Evolutionary conservation across 1,140 invertebrate genomes (phyloP).

Genomic region (Monomorium pharaonis): DNA sequence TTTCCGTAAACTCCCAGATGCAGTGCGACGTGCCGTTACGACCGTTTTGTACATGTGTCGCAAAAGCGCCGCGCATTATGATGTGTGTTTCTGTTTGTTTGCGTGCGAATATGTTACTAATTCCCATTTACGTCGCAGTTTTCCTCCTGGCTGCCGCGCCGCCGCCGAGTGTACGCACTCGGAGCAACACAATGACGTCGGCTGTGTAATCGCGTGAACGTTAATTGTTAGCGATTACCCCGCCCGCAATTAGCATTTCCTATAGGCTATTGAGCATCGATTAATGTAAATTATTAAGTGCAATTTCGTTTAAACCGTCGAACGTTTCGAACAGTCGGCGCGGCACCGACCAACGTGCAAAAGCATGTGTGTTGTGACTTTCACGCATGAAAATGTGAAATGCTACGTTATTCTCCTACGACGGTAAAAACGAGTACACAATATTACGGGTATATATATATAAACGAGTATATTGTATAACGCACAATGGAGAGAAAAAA

Average conservation of each 20-base stretch:
- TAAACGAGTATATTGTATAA: too few species aligned
- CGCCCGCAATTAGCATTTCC: slow-evolving; percentile 69
- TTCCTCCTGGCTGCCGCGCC: slow-evolving; percentile 38
- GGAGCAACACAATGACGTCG: slow-evolving; percentile 59
- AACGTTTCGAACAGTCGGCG: slow-evolving; percentile 35
- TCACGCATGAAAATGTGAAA: slow-evolving; percentile 1
- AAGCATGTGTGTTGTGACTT: neutral
- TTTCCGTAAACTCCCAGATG: slow-evolving; percentile 6
- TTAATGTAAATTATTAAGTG: slow-evolving; percentile 70
- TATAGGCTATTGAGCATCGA: slow-evolving; percentile 70
- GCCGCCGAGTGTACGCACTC: neutral
- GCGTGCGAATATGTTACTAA: slow-evolving; percentile 54
- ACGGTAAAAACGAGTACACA: neutral
- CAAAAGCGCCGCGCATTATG: slow-evolving; percentile 23
- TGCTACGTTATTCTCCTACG: neutral
- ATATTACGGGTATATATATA: too few species aligned
- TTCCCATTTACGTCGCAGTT: slow-evolving; percentile 58
- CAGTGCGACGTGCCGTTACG: slow-evolving; percentile 5
- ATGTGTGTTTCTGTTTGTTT: slow-evolving; percentile 42
- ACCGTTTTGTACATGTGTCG: neutral
- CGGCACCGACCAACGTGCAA: neutral
- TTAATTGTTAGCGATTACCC: slow-evolving; percentile 68
- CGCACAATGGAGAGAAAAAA: slow-evolving; percentile 34
- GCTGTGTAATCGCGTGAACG: slow-evolving; percentile 64
- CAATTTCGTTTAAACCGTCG: slow-evolving; percentile 63